These are phyloP conservation scores for Botia kubotai DNA, from an alignment of 2,797 vertebrate genomes.

Conservation along the genomic window DNA sequence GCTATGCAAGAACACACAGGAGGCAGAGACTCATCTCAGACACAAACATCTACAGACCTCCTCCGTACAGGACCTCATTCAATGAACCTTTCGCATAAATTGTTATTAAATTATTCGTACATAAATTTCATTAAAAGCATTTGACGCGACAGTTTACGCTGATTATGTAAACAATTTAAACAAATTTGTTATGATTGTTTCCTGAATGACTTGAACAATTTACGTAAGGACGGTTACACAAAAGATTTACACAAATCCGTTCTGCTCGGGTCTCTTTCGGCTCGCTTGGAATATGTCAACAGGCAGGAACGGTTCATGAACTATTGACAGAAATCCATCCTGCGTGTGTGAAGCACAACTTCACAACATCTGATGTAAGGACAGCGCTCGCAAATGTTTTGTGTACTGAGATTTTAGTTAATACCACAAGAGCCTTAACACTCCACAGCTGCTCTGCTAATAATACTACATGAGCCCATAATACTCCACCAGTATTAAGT, in stretches of 20 bases:
- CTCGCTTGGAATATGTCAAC: not conserved
- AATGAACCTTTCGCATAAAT: not conserved
- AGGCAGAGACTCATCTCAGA: not conserved
- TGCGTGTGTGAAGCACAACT: not conserved
- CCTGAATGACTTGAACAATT: not conserved
- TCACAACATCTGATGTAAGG: not conserved
- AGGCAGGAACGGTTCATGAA: not conserved
- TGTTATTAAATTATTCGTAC: not conserved
- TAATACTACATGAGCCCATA: conserved; percentile 44
- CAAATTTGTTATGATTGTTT: not conserved
- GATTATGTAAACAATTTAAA: not conserved
- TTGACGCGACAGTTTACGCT: not conserved
- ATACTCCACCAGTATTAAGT: conserved; percentile 24
- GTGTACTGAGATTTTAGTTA: conserved; percentile 29
- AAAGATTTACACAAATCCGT: not conserved
- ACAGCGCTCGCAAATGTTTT: not conserved
- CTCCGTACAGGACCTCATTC: not conserved
- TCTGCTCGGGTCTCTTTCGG: not conserved
- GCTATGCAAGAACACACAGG: not conserved
- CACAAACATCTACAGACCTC: not conserved
- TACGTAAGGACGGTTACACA: no score
- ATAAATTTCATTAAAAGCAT: not conserved
- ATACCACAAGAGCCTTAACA: conserved; percentile 36
- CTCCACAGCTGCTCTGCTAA: conserved; percentile 21
- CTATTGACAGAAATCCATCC: not conserved